phyloP scores from a whole-genome alignment of 2,797 vertebrate genomes.

The Synanceia verrucosa region DNA sequence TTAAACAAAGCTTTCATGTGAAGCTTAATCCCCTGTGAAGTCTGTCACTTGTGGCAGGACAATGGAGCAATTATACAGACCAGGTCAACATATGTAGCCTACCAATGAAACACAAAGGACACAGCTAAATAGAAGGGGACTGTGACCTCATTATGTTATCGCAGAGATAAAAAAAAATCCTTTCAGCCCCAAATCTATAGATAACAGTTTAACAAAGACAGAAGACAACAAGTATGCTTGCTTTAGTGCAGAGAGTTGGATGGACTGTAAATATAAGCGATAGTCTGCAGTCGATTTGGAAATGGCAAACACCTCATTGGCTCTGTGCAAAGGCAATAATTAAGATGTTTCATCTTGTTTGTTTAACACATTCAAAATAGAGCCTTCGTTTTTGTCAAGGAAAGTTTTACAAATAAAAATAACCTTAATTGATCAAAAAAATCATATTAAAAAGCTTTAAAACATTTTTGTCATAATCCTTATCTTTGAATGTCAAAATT shows the following conservation, averaged over 20 bases:
- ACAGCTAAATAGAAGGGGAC: slow-evolving; percentile 26
- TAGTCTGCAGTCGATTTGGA: not conserved
- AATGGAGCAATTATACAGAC: slow-evolving; percentile 54
- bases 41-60: slow-evolving; percentile 48
- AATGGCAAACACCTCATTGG: not conserved
- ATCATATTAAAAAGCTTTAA: no score
- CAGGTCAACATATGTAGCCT: slow-evolving; percentile 63
- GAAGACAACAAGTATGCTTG: not conserved
- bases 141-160: slow-evolving; percentile 61
- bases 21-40: slow-evolving; percentile 59
- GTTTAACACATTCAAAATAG: no score
- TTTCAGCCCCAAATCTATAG: slow-evolving; percentile 26
- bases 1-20: slow-evolving; percentile 41
- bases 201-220: slow-evolving; percentile 14
- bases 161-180: slow-evolving; percentile 34
- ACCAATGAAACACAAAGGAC: slow-evolving; percentile 62
- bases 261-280: not conserved
- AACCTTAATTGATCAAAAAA: no score
- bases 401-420: no score
- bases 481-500: not conserved
- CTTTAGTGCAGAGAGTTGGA: not conserved
- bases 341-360: no score
- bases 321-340: not conserved
- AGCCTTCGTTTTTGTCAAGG: no score
- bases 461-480: not conserved